A percentile compares a stretch with the other conserved stretches of the same genome.
Conservation (phyloP, 2,888 invertebrate species). For the Rugalucina vietnamica region DNA sequence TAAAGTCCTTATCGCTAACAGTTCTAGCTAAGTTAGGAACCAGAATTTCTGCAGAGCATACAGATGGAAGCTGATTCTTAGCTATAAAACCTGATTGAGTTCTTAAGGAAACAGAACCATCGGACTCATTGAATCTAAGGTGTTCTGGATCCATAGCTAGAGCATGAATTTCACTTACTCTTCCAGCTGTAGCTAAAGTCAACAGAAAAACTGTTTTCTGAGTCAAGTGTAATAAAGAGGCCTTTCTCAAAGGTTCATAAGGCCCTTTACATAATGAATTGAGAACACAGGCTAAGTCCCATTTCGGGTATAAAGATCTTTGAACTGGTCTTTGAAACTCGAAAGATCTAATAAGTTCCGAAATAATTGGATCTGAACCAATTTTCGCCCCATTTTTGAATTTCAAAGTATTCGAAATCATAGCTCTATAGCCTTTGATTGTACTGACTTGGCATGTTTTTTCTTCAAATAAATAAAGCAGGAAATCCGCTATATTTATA, state of each 20-base stretch:
- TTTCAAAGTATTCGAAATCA: not conserved
- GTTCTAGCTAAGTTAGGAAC: slow-evolving; percentile 1
- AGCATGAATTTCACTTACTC: not conserved
- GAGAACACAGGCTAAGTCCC: not conserved
- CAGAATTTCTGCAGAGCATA: not conserved
- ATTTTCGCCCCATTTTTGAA: not conserved
- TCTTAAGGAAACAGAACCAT: not conserved
- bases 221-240: not conserved
- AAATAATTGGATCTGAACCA: not conserved
- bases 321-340: not conserved
- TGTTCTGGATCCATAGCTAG: too few relatives aligned
- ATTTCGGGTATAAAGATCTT: not conserved
- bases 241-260: too few relatives aligned
- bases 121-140: not conserved
- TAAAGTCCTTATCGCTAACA: not conserved
- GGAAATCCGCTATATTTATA: too few relatives aligned
- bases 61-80: not conserved
- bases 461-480: too few relatives aligned
- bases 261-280: not conserved
- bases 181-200: not conserved
- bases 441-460: not conserved
- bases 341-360: not conserved
- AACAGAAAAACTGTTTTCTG: not conserved
- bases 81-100: not conserved
- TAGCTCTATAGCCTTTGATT: not conserved